Conservation (phyloP, 2,888 invertebrate genomes). For the Noctua fimbriata region DNA sequence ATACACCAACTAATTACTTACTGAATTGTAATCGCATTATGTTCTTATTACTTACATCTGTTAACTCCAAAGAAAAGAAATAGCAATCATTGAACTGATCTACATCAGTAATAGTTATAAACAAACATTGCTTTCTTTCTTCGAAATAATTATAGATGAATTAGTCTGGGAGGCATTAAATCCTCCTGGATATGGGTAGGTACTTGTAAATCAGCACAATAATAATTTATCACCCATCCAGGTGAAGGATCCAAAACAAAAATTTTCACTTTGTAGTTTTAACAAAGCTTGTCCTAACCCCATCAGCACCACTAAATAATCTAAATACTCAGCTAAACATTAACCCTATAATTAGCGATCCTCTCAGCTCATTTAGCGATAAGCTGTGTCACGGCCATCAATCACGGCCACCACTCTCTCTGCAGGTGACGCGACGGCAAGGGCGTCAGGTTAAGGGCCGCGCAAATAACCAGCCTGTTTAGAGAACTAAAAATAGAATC, state of each 20-base stretch:
- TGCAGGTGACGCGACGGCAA: slow-evolving; percentile 40
- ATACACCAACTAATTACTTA: not conserved
- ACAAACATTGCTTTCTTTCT: not conserved
- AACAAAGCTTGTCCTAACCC: not conserved
- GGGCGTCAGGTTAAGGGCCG: not conserved
- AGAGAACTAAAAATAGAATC: not conserved
- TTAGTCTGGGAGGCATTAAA: no score
- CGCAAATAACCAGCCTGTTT: not conserved
- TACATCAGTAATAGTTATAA: not conserved
- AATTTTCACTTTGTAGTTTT: not conserved
- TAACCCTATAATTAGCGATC: slow-evolving; percentile 31
- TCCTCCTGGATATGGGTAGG: not conserved
- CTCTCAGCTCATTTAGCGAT: slow-evolving; percentile 39
- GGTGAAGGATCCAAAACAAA: not conserved
- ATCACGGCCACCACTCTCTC: slow-evolving; percentile 34
- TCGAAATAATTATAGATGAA: not conserved
- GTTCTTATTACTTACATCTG: not conserved
- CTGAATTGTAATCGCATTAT: not conserved
- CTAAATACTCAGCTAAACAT: slow-evolving; percentile 4
- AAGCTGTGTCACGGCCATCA: slow-evolving; percentile 49
- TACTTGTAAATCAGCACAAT: not conserved
- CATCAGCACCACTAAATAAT: slow-evolving; percentile 1
- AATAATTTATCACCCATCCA: not conserved
- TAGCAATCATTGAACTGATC: not conserved
- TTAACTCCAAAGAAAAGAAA: not conserved